Conservation (phyloP, 2,113 vertebrate genomes). For the Cheilinus undulatus region DNA sequence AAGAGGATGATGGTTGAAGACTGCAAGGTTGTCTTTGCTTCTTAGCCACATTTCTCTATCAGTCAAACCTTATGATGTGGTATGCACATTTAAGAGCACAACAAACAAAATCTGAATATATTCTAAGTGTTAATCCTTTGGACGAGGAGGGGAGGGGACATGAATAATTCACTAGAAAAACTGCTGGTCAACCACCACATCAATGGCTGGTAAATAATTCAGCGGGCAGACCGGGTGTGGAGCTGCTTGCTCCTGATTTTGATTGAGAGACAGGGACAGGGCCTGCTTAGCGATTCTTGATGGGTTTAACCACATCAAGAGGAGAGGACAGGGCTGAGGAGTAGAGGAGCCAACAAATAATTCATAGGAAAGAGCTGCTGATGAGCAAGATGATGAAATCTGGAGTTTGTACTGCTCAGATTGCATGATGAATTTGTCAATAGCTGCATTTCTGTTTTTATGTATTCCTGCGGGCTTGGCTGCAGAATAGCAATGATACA, state of each 20-base stretch:
- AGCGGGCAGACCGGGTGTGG: conserved; percentile 70
- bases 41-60: conserved; percentile 19
- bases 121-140: conserved; percentile 72
- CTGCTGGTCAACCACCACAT: conserved; percentile 80
- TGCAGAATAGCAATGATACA: conserved; percentile 62
- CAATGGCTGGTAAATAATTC: conserved; percentile 84
- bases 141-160: conserved; percentile 62
- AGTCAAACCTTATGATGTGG: conserved; percentile 42
- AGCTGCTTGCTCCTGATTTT: conserved; percentile 76
- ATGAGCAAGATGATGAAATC: conserved; percentile 81
- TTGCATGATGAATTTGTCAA: conserved; percentile 77
- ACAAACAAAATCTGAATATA: conserved; percentile 72
- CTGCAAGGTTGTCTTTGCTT: conserved; percentile 31
- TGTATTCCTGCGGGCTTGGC: conserved; percentile 42
- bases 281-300: conserved; percentile 80
- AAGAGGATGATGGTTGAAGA: conserved; percentile 20
- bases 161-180: conserved; percentile 83
- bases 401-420: conserved; percentile 66
- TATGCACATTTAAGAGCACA: conserved; percentile 43
- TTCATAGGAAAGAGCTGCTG: conserved; percentile 77
- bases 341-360: conserved; percentile 75
- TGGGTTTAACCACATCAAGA: conserved; percentile 79
- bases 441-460: conserved; percentile 63
- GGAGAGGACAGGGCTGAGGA: conserved; percentile 65
- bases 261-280: conserved; percentile 79